Conservation (phyloP, 2,113 vertebrate species). For the Sardina pilchardus region DNA sequence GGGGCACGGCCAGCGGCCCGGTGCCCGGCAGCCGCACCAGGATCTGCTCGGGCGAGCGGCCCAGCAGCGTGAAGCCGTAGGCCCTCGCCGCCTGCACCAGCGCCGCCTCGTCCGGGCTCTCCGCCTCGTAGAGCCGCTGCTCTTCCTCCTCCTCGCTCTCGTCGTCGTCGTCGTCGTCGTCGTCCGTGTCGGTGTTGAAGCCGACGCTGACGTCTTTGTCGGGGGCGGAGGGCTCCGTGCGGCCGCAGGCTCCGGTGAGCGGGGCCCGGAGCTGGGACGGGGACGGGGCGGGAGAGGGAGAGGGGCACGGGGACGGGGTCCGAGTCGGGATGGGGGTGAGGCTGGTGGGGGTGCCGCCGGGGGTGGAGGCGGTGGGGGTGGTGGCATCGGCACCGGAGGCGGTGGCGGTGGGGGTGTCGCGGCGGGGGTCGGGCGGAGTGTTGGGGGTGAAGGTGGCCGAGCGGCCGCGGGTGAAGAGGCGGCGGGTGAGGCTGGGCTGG, state of each 20-base stretch:
- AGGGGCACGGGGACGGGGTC: fast-evolving
- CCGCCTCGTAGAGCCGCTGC: slow-evolving; percentile 75
- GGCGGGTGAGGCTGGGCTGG: slow-evolving; percentile 64
- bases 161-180: slow-evolving; percentile 6
- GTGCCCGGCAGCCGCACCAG: slow-evolving; percentile 79
- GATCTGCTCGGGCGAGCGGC: slow-evolving; percentile 80
- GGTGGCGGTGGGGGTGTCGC: background rate
- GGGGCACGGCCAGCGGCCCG: slow-evolving; percentile 77
- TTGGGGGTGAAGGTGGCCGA: slow-evolving; percentile 53
- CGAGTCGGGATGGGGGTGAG: background rate
- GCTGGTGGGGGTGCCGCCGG: background rate
- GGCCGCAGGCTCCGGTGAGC: background rate
- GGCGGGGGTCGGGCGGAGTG: slow-evolving; percentile 31
- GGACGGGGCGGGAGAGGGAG: background rate
- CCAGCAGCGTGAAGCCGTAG: slow-evolving; percentile 75
- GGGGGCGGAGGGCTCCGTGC: background rate
- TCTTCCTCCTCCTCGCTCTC: slow-evolving; percentile 29
- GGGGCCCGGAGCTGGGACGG: background rate
- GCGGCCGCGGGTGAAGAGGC: slow-evolving; percentile 73
- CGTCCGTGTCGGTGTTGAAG: background rate
- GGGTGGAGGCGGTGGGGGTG: background rate
- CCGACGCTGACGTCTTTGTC: background rate
- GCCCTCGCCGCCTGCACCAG: slow-evolving; percentile 77
- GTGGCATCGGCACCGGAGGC: too few species aligned
- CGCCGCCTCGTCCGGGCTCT: slow-evolving; percentile 77